A percentile compares a stretch with the other conserved stretches of the same genome.
Conservation (phyloP, 2,888 invertebrate genomes). For the Drosophila differens region DNA sequence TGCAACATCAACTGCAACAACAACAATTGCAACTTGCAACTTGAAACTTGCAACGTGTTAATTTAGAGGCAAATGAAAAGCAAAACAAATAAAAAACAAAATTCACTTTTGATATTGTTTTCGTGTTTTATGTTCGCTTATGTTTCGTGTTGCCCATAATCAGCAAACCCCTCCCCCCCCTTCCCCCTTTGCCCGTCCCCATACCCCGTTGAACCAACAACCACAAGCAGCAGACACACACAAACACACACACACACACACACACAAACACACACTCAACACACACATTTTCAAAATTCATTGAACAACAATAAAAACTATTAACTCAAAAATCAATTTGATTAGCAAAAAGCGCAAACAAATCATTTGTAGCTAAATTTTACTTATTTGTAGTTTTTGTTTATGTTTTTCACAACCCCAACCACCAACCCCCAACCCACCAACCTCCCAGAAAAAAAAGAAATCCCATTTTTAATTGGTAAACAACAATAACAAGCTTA, state of each 20-base stretch:
- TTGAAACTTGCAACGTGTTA: constrained; percentile 17
- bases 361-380: constrained; percentile 22
- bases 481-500: constrained; percentile 14
- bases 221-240: constrained; percentile 14
- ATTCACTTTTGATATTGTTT: constrained; percentile 46
- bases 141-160: constrained; percentile 60
- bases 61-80: constrained; percentile 15
- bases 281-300: constrained; percentile 12
- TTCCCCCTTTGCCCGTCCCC: neutral
- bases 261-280: constrained; percentile 12
- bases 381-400: constrained; percentile 11
- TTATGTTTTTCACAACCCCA: constrained; percentile 3
- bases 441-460: neutral
- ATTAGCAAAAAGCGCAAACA: neutral
- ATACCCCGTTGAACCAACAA: neutral
- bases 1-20: neutral
- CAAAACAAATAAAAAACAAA: constrained; percentile 12
- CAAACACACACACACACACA: neutral
- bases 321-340: constrained; percentile 18
- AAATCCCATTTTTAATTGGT: constrained; percentile 12
- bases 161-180: neutral
- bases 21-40: constrained; percentile 1
- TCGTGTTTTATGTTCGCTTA: constrained; percentile 60
- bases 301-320: constrained; percentile 9
- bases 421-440: neutral